Evolutionary conservation across 2,113 vertebrate genomes (phyloP), one percentile per base, ranked within the genome.

Genomic region (Phyllostomus hastatus): DNA sequence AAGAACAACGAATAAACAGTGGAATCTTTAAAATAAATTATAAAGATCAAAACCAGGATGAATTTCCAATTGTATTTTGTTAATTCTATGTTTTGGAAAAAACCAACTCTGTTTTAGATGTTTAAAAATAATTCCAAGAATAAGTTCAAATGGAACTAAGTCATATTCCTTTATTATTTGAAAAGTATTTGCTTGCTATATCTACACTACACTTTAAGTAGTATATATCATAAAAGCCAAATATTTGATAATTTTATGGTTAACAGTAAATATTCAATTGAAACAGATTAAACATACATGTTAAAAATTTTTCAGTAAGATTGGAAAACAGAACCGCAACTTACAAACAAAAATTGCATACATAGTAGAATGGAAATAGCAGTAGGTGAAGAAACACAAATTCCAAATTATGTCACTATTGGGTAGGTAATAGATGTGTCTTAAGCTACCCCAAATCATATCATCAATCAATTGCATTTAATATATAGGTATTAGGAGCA

Each of bases 171-270:
- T 88, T 90, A 61, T 78, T 78, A 69, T 94, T 90, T 75, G 43
- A 80, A 86, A 97, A 92, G 12, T 67, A 41, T 76, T 59, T 97
- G 33, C 31, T 52, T 95, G 41, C 17, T 95, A 5, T 91, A 2
- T 67, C 43, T 91, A 35, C 2, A 59, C 48, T 73, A 80, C 10
- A 72, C 41, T 76, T 70, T 61, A 59, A 82, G 38, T 79, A 73
- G 8, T 89, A 17, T 85, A 79, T 61, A 78, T 35, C 10, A 22
- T 73, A 46, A 91, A 91, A 93, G 33, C 17, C 59, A 92, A 91
- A 15, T 76, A 67, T 88, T 72, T 61, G 46, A 41, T 26, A 6
- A 46, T 72, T 72, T 92, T 85, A 22, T 94, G 83, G 24, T 87
- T 85, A 84, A 41, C 50, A 95, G 1, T 82, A 82, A 88, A 52